Conservation (phyloP, 2,113 vertebrate species). For the Sciurus niger region DNA sequence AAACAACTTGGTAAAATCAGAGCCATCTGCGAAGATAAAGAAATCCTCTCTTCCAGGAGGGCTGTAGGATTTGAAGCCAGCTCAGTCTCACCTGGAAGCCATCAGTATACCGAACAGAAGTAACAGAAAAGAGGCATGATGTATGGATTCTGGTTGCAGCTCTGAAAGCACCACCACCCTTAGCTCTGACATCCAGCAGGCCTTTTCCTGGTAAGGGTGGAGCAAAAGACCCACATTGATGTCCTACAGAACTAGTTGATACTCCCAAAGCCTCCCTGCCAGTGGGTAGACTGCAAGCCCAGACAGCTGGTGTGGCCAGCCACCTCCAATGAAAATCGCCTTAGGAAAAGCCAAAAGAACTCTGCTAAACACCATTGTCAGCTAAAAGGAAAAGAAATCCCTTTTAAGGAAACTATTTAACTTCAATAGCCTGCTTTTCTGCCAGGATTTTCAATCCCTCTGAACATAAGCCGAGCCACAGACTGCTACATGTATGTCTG, state of each 20-base stretch:
- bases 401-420: slow-evolving; percentile 84
- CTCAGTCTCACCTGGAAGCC: not conserved
- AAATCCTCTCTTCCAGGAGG: not conserved
- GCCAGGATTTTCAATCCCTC: slow-evolving; percentile 52
- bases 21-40: not conserved
- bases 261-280: not conserved
- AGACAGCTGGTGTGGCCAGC: not conserved
- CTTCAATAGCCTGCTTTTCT: slow-evolving; percentile 39
- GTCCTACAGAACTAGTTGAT: not conserved
- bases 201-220: not conserved
- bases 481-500: not conserved
- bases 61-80: not conserved
- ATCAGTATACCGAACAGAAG: not conserved
- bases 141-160: not conserved
- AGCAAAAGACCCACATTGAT: not conserved
- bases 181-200: not conserved
- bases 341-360: not conserved
- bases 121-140: not conserved
- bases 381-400: slow-evolving; percentile 62
- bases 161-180: not conserved
- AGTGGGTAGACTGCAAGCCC: not conserved
- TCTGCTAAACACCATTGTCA: not conserved
- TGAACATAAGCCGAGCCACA: slow-evolving; percentile 56
- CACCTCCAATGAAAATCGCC: not conserved
- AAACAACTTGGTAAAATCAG: not conserved